Base-by-base conservation (phyloP, 2,888 invertebrate species). In the Drosophila emarginata region DNA sequence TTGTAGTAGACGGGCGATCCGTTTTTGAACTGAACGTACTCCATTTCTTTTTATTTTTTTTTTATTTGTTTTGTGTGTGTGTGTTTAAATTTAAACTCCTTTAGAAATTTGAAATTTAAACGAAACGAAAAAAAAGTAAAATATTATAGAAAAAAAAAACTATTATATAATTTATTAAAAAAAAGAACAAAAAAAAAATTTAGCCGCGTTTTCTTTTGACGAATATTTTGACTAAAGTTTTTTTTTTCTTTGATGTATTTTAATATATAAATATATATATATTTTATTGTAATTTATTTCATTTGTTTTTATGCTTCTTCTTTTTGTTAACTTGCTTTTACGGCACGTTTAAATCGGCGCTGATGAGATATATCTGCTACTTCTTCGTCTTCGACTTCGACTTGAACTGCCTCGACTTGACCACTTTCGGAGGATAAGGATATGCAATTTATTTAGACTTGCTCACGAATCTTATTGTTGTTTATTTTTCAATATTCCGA, bases 401-500 rank as follows among this genome's bases (percentile, higher is more conserved):
- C 40, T 45, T 21, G 18, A 21, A 14, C 39, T 39, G 37, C 37
- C 37, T 39, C 39, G 39, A 45, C 45, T 45, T 45, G 45, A 45
- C 74, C 67, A 67, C 61, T 61, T 74, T 68, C 67, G 72, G 85
- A 45, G 88, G 89, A 88, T 91, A 68, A 80, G 81, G 85, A 79
- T 36, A 15, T 74, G 79, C 66, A 77, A 74, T 88, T 89, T 18
- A 45, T 18, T 45, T 45, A 45, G 21, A 73, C 67, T 76, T 69
- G 69, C 68, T 61, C 71, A 78, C 75, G 81, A 87, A 78, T 83
- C 66, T 77, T 72, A 67, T 78, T 77, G 91, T 90, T 91, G 91
- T 92, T 90, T 89, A 90, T 91, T 90, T 91, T 90, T 91, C 91
- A 92, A 91, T 91, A 91, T 92, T 91, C 92, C 91, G 92, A 91